Conservation (phyloP, 2,797 vertebrate species). For the Gallinago solitaria region DNA sequence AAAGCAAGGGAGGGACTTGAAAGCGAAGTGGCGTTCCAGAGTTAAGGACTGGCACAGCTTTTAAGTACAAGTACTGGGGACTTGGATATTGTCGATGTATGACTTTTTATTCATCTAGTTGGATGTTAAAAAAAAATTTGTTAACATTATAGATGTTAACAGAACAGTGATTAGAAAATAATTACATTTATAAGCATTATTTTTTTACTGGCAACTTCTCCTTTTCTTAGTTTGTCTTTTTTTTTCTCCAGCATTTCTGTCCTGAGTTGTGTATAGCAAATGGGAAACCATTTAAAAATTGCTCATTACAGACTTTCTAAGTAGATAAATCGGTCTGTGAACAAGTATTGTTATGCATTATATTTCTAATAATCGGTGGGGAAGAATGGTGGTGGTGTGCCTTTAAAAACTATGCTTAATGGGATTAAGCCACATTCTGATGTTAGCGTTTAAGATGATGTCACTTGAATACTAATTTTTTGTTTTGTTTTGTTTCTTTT, state of each 20-base stretch:
- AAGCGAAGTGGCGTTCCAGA: not conserved
- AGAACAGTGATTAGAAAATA: not conserved
- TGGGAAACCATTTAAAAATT: not conserved
- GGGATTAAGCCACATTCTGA: not conserved
- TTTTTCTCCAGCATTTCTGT: fast-evolving
- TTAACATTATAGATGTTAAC: not conserved
- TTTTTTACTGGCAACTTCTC: not conserved
- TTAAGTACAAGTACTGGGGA: not conserved
- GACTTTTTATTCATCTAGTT: not conserved
- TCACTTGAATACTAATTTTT: conserved; percentile 44
- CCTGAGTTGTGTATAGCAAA: not conserved
- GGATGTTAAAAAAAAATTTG: not conserved
- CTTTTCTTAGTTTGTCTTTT: not conserved
- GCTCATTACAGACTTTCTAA: fast-evolving
- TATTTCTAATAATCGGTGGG: not conserved
- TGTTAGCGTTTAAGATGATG: not conserved
- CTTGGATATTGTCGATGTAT: fast-evolving
- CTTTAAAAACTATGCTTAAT: not conserved
- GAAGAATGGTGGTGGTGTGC: not conserved
- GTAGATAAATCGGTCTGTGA: not conserved
- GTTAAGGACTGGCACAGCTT: not conserved
- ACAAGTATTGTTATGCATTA: fast-evolving
- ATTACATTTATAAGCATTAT: not conserved
- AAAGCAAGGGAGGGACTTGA: not conserved
- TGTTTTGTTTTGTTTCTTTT: conserved; percentile 66